Evolutionary conservation across 2,113 vertebrate genomes (phyloP).

Genomic region (Anoura caudifer): DNA sequence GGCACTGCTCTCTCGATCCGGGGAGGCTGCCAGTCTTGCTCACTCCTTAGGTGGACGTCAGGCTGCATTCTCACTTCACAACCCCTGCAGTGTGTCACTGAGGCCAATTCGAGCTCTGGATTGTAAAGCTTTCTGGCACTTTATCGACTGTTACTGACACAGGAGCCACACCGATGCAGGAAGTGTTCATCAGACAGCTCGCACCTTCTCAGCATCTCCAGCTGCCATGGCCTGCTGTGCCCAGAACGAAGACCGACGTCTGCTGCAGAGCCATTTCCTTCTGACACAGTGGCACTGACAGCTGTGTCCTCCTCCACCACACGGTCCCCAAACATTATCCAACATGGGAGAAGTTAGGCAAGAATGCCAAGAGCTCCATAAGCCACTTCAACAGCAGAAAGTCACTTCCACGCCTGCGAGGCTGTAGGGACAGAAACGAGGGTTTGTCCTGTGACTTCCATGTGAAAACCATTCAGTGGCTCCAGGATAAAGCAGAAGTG

Average conservation of each 20-base stretch:
- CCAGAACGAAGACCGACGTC: background rate
- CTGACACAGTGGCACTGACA: background rate
- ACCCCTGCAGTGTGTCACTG: background rate
- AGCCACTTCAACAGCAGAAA: too few species aligned
- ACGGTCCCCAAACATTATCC: background rate
- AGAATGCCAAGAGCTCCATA: too few species aligned
- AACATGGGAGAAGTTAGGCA: too few species aligned
- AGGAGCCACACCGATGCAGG: slow-evolving; percentile 35
- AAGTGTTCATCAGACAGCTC: slow-evolving; percentile 6
- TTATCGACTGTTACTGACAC: too few species aligned
- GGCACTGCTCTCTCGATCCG: background rate
- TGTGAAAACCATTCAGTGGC: too few species aligned
- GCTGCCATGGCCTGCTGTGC: background rate
- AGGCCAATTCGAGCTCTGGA: slow-evolving; percentile 28
- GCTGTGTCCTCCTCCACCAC: background rate
- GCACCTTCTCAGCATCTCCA: background rate
- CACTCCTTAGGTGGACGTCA: background rate
- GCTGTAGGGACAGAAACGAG: too few species aligned
- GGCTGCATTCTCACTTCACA: background rate
- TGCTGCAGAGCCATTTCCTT: background rate
- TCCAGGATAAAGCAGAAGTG: too few species aligned
- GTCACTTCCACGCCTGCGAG: too few species aligned
- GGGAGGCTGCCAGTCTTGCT: background rate
- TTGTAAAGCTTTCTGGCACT: slow-evolving; percentile 9
- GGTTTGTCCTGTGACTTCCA: too few species aligned